These are phyloP conservation scores for Unio delphinus DNA, from an alignment of 2,888 invertebrate species.

Conservation along the genomic window DNA sequence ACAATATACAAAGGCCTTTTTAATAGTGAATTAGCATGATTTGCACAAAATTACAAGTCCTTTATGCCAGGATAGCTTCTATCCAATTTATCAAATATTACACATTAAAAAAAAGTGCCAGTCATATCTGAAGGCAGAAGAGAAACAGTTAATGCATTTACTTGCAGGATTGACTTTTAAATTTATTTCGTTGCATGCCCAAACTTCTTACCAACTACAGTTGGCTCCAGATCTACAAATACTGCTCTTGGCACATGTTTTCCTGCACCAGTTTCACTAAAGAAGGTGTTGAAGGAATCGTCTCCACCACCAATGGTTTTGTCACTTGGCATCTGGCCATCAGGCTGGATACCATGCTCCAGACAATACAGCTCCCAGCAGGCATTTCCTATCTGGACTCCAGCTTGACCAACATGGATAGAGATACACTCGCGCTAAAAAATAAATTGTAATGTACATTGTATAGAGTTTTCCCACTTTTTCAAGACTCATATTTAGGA, in stretches of 20 bases:
- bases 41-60: too few relatives aligned
- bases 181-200: not conserved
- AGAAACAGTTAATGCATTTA: too few relatives aligned
- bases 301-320: conserved; percentile 82
- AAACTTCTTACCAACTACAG: conserved; percentile 84
- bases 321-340: conserved; percentile 80
- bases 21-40: too few relatives aligned
- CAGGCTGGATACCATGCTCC: conserved; percentile 75
- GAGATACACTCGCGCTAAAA: conserved; percentile 73
- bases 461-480: too few relatives aligned
- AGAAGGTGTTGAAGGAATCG: conserved; percentile 86
- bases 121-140: too few relatives aligned
- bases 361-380: conserved; percentile 76
- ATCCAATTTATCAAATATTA: too few relatives aligned
- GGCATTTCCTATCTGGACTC: conserved; percentile 75
- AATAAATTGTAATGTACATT: conserved; percentile 7
- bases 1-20: too few relatives aligned
- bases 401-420: conserved; percentile 74
- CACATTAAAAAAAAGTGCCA: too few relatives aligned
- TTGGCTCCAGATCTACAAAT: conserved; percentile 97
- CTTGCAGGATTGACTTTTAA: too few relatives aligned
- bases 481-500: too few relatives aligned
- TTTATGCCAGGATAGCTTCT: too few relatives aligned
- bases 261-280: conserved; percentile 90
- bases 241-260: conserved; percentile 96